A percentile compares a stretch with the other conserved stretches of the same genome.
phyloP scores from a whole-genome alignment of 2,113 vertebrate species.

The Holacanthus passer region DNA sequence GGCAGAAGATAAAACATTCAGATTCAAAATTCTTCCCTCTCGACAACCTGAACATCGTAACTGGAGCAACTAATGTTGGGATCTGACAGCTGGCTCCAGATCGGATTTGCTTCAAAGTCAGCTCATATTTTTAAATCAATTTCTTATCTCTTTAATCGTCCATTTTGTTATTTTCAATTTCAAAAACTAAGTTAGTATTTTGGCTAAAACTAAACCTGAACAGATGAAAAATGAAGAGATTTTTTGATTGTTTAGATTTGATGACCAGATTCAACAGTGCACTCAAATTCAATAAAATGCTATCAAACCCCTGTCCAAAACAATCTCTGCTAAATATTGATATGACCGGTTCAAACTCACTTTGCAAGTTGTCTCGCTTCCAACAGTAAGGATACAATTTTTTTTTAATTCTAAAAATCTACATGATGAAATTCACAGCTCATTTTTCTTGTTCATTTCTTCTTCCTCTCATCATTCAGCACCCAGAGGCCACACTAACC shows the following conservation, averaged over 20 bases:
- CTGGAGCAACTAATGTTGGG: background rate
- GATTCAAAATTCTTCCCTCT: background rate
- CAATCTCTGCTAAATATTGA: background rate
- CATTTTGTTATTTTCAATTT: background rate
- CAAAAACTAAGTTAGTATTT: background rate
- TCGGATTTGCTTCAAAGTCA: background rate
- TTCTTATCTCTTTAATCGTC: too few species aligned
- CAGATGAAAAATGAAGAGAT: background rate
- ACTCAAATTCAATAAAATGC: background rate
- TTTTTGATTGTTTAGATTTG: background rate
- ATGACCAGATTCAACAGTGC: background rate
- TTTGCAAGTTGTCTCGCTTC: background rate
- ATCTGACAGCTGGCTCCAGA: background rate
- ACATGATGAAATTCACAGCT: background rate
- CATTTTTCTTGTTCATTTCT: background rate
- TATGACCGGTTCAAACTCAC: background rate
- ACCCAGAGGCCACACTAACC: background rate
- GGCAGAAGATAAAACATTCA: constrained; percentile 3
- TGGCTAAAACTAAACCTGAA: background rate
- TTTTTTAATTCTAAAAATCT: too few species aligned
- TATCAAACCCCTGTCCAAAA: background rate
- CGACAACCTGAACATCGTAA: background rate
- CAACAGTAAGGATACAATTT: too few species aligned
- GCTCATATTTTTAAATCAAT: background rate
- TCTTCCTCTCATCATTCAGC: constrained; percentile 30